These are phyloP conservation scores for Pipistrellus kuhlii DNA, from an alignment of 2,797 vertebrate species.

Conservation along the genomic window DNA sequence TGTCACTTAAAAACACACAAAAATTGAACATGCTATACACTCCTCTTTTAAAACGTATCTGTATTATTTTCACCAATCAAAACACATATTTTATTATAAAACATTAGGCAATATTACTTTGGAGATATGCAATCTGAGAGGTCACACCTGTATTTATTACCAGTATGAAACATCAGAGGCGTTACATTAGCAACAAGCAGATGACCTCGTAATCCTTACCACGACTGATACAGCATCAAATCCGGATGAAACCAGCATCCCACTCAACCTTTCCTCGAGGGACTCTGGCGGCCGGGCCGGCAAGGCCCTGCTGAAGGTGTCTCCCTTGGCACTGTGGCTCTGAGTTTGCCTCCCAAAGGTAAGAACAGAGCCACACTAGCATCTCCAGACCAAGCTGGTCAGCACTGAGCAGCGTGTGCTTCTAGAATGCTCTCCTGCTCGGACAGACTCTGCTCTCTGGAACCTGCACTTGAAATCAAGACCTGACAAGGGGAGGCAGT, in stretches of 20 bases:
- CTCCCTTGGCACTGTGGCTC: not conserved
- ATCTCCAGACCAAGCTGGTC: not conserved
- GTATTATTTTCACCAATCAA: slow-evolving; percentile 83
- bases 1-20: slow-evolving; percentile 62
- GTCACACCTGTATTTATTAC: slow-evolving; percentile 67
- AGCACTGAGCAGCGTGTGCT: not conserved
- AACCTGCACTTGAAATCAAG: slow-evolving; percentile 29
- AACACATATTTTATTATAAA: slow-evolving; percentile 83
- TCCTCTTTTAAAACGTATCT: slow-evolving; percentile 78
- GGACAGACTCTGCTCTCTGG: slow-evolving; percentile 60
- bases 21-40: slow-evolving; percentile 45
- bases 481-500: slow-evolving; percentile 47
- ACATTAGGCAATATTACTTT: slow-evolving; percentile 81
- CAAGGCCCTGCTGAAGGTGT: slow-evolving; percentile 62
- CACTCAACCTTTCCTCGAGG: not conserved
- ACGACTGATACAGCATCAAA: slow-evolving; percentile 74
- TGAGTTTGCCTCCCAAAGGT: not conserved
- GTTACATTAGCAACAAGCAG: slow-evolving; percentile 70
- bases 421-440: not conserved
- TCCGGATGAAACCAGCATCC: slow-evolving; percentile 68
- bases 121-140: slow-evolving; percentile 75
- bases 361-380: not conserved
- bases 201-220: slow-evolving; percentile 29
- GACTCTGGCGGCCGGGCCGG: not conserved
- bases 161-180: slow-evolving; percentile 70